Percentiles rank a stretch among this genome's conserved stretches.
phyloP scores from a whole-genome alignment of 2,113 vertebrate genomes.

The Tyrannus savana region DNA sequence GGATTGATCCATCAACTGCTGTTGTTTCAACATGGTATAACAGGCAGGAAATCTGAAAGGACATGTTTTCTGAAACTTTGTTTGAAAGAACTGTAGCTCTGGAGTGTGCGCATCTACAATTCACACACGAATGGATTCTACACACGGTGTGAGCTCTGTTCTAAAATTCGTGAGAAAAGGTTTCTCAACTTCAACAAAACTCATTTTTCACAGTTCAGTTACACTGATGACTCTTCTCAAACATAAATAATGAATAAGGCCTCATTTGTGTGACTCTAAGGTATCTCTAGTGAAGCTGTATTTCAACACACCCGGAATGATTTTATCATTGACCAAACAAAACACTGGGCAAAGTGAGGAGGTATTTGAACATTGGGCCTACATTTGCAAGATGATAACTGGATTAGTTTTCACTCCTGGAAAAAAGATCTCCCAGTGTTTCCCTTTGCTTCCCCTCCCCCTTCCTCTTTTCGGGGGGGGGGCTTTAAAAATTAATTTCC shows the following conservation, averaged over 20 bases:
- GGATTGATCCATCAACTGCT: slow-evolving; percentile 23
- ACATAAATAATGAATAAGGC: neutral
- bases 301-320: neutral
- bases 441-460: neutral
- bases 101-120: neutral
- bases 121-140: neutral
- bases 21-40: neutral
- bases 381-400: neutral
- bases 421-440: neutral
- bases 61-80: neutral
- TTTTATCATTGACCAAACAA: neutral
- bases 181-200: neutral
- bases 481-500: neutral
- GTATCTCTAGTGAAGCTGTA: neutral
- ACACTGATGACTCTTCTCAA: neutral
- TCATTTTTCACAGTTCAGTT: neutral
- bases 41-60: slow-evolving; percentile 29
- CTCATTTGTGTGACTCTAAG: neutral
- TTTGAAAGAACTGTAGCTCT: neutral
- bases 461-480: neutral
- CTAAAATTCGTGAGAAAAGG: neutral
- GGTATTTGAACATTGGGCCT: neutral
- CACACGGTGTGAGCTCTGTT: neutral
- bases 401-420: neutral
- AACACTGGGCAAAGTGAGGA: neutral